Conservation (phyloP, 1,140 invertebrate species). For the Orius laevigatus region DNA sequence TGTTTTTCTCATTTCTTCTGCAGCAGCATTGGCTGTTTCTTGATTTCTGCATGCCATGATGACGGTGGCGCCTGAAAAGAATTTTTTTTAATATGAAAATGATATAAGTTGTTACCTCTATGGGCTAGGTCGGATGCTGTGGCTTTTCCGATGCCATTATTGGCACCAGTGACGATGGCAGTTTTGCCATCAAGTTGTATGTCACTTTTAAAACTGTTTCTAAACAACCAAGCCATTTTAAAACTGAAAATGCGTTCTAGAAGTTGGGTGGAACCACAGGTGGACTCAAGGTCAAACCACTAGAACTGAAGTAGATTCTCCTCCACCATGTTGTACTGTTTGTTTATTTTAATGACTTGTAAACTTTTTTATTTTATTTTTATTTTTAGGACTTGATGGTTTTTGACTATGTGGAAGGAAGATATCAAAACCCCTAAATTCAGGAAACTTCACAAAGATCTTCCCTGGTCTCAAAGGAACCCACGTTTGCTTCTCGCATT, state of each 20-base stretch:
- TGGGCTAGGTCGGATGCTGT: constrained; percentile 60
- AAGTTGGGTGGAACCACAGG: too few species aligned
- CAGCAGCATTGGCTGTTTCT: constrained; percentile 25
- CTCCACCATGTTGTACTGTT: too few species aligned
- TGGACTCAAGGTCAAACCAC: too few species aligned
- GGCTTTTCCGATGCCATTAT: constrained; percentile 80
- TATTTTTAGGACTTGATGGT: too few species aligned
- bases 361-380: too few species aligned
- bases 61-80: constrained; percentile 26
- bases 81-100: too few species aligned
- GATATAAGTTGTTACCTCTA: constrained; percentile 31
- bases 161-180: constrained; percentile 68
- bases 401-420: constrained; percentile 10
- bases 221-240: constrained; percentile 30
- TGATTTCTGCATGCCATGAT: constrained; percentile 30
- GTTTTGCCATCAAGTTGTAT: constrained; percentile 54
- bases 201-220: constrained; percentile 36
- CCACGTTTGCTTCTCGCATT: constrained; percentile 33
- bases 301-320: too few species aligned
- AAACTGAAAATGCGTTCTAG: too few species aligned
- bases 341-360: too few species aligned
- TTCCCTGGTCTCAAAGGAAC: constrained; percentile 27
- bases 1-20: constrained; percentile 22
- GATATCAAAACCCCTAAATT: not conserved
- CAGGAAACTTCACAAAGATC: constrained; percentile 12